Base-by-base conservation (phyloP, 92 coral and sea anemone genomes). In the Blastomussa wellsi region DNA sequence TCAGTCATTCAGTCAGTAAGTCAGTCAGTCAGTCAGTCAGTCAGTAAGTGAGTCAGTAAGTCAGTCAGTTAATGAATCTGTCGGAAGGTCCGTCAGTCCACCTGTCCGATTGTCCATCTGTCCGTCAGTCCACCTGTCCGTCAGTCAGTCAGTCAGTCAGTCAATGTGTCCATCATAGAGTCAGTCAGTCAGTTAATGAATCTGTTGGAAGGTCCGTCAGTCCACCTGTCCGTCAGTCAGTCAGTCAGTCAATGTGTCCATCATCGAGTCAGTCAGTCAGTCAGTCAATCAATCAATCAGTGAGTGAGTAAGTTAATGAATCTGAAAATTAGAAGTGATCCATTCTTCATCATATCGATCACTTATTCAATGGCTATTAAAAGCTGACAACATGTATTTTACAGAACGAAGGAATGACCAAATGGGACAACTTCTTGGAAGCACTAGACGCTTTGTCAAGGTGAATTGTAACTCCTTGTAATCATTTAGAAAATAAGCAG, bases 371-470 rank as follows among this genome's bases (percentile, higher is more conserved):
- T 2, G 62, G 62, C 5, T 55, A 41, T 67, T 9, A 67, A 32
- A 26, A 32, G 80, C 42, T 53, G 41, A 77, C 10, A 60, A 28
- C 22, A 3, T 72, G 26, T 71, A 5, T 37, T n/a, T 72, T 33
- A 20, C 71, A 96, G 99, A 90, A 82, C 4, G 95, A 95, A 20
- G 93, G 81, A 20, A 92, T 85, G 86, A 86, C 91, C 44, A 87
- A 89, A 53, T 96, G 97, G 49, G 99, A 96, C 55, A 94, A 94
- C 60, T 96, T 96, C 75, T 87, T 96, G 29, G 92, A 96, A 73
- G 99, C 99, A 1, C 86, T 94, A 22, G 99, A 96, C 48, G 91
- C 98, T 5, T 82, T 96, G n/a, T 89, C 98, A 35, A 92, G 99
- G 99, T 94, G 79, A 24, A 64, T 52, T 39, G 49, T 47, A 47